phyloP scores from a whole-genome alignment of 2,888 invertebrate genomes.

The Scelioninae gen. 1 region DNA sequence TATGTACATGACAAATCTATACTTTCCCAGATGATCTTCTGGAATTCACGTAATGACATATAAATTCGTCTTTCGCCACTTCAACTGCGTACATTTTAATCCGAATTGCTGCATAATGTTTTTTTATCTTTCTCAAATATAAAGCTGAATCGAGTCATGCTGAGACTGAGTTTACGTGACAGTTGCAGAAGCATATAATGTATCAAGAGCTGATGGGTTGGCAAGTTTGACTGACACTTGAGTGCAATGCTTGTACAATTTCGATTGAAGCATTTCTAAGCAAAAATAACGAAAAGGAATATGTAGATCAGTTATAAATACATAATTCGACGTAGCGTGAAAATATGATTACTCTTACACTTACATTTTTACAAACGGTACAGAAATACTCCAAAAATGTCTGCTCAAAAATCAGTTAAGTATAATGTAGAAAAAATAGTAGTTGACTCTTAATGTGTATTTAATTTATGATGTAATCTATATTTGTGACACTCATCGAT shows the following conservation, averaged over 20 bases:
- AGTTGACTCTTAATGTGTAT: conserved; percentile 45
- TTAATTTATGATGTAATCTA: conserved; percentile 63
- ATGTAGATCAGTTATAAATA: conserved; percentile 31
- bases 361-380: too few relatives aligned
- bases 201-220: conserved; percentile 59
- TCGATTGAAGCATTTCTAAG: conserved; percentile 28
- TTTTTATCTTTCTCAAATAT: conserved; percentile 12
- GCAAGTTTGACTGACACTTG: conserved; percentile 59
- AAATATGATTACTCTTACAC: not conserved
- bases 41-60: not conserved
- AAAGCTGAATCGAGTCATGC: conserved; percentile 33
- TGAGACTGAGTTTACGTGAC: conserved; percentile 49
- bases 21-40: too few relatives aligned
- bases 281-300: conserved; percentile 33
- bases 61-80: not conserved
- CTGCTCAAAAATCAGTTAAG: conserved; percentile 17
- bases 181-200: conserved; percentile 56
- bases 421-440: conserved; percentile 39
- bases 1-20: too few relatives aligned
- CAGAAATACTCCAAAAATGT: not conserved
- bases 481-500: conserved; percentile 61
- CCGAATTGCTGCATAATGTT: conserved; percentile 9
- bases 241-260: conserved; percentile 34
- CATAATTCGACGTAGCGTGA: not conserved
- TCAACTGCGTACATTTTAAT: not conserved